These are phyloP conservation scores for Tursiops truncatus DNA, from an alignment of 2,113 vertebrate genomes.

Conservation along the genomic window DNA sequence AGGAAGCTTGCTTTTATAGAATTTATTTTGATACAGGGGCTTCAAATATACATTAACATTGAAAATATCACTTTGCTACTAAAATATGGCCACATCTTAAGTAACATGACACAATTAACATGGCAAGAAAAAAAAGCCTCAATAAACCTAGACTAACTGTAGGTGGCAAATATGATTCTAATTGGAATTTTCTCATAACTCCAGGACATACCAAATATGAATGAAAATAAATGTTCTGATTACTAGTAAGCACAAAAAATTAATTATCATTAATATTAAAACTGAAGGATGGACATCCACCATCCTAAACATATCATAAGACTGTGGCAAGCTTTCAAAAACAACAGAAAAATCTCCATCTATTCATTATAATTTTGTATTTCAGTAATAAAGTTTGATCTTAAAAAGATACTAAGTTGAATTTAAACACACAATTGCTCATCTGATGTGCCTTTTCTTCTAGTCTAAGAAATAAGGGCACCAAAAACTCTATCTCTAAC, in stretches of 20 bases:
- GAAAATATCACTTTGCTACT: conserved; percentile 12
- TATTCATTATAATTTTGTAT: conserved; percentile 26
- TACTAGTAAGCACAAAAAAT: not conserved
- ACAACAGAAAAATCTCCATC: not conserved
- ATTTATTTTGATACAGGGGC: conserved; percentile 25
- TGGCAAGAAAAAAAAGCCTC: not conserved
- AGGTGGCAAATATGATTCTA: conserved; percentile 17
- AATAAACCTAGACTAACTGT: not conserved
- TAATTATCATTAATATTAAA: conserved; percentile 18
- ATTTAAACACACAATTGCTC: not conserved
- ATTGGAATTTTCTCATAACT: not conserved
- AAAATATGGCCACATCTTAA: conserved; percentile 23
- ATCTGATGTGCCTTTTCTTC: not conserved
- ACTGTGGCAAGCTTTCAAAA: not conserved
- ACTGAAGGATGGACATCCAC: not conserved
- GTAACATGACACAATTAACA: not conserved
- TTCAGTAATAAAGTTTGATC: conserved; percentile 4
- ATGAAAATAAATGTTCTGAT: not conserved
- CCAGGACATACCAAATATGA: not conserved
- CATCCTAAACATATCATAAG: not conserved
- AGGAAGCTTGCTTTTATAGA: not conserved
- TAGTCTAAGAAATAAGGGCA: conserved; percentile 24
- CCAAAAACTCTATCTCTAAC: not conserved
- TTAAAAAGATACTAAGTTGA: not conserved
- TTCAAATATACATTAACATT: conserved; percentile 30